A percentile compares a stretch with the other conserved stretches of the same genome.
These are phyloP conservation scores for Maniola jurtina DNA, from an alignment of 1,140 invertebrate species.

Conservation along the genomic window DNA sequence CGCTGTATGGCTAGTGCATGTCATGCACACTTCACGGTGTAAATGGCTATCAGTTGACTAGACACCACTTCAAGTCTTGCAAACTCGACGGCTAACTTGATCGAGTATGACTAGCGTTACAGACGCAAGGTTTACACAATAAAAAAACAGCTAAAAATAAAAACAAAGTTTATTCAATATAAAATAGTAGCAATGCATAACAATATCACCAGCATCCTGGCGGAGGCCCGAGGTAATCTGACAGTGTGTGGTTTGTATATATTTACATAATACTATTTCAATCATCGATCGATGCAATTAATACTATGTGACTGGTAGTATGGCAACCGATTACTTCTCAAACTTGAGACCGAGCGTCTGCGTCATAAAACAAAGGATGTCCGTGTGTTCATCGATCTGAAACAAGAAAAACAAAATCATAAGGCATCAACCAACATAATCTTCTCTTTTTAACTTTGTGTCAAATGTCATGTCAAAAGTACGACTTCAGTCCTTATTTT, in stretches of 20 bases:
- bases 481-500: too few species aligned
- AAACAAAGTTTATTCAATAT: slow-evolving; percentile 71
- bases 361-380: slow-evolving; percentile 93
- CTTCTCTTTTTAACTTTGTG: too few species aligned
- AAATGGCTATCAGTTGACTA: too few species aligned
- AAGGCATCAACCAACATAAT: too few species aligned
- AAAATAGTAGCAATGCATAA: slow-evolving; percentile 73
- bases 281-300: slow-evolving; percentile 45
- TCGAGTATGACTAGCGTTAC: too few species aligned
- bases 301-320: slow-evolving; percentile 43
- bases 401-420: slow-evolving; percentile 54
- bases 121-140: too few species aligned
- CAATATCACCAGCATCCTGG: slow-evolving; percentile 69
- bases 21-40: too few species aligned
- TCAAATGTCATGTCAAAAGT: too few species aligned
- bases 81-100: too few species aligned
- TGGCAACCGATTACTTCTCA: slow-evolving; percentile 64
- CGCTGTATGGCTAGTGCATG: too few species aligned
- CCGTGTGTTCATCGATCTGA: slow-evolving; percentile 93
- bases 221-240: slow-evolving; percentile 62
- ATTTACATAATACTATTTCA: slow-evolving; percentile 72
- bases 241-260: slow-evolving; percentile 51
- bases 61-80: too few species aligned
- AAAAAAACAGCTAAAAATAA: slow-evolving; percentile 45
- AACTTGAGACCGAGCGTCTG: slow-evolving; percentile 86